Base-by-base conservation (phyloP, 2,113 vertebrate genomes). In the Sinocyclocheilus grahami region DNA sequence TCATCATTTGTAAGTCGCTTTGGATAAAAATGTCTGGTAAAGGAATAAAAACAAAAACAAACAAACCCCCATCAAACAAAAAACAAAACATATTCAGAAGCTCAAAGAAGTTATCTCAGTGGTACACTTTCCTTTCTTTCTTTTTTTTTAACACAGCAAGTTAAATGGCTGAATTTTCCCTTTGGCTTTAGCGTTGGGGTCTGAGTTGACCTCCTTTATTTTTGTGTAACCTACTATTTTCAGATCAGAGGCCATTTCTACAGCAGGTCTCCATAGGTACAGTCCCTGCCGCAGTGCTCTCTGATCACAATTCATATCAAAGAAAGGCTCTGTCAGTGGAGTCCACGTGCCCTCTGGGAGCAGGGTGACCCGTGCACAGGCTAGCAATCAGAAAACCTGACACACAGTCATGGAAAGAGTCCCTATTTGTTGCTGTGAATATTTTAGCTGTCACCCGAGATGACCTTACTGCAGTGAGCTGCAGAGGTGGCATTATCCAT, bases 401-500 rank as follows among this genome's bases (percentile, higher is more conserved):
- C 63, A 74, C 46, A 58, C 67, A 75, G 33, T 24, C 22, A 67
- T 24, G n/a, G 30, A 30, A 74, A 86, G 30, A 33, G 12, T 53
- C 48, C 76, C 62, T 55, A 60, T 85, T 51, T 51, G 48, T 55
- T n/a, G 6, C 75, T 13, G 33, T 80, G 78, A 55, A 79, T 48
- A 63, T 48, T 67, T 74, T n/a, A 83, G 78, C n/a, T 37, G 71
- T 69, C 37, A 67, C 46, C 60, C 27, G 6, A 67, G 20, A 39
- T 86, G 81, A 53, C 53, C 37, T 16, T 53, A 78, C 10, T 75
- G 33, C 69, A 46, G 20, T 74, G 18, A 27, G 58, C 51, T 63
- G 60, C 71, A 74, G 51, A 46, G 84, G 75, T 42, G 53, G 62
- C 27, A 46, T 39, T 69, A 80, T 69, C 87, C 62, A 82, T 85